Evolutionary conservation across 2,113 vertebrate species (phyloP).

Genomic region (Forbesichthys papilliferus): DNA sequence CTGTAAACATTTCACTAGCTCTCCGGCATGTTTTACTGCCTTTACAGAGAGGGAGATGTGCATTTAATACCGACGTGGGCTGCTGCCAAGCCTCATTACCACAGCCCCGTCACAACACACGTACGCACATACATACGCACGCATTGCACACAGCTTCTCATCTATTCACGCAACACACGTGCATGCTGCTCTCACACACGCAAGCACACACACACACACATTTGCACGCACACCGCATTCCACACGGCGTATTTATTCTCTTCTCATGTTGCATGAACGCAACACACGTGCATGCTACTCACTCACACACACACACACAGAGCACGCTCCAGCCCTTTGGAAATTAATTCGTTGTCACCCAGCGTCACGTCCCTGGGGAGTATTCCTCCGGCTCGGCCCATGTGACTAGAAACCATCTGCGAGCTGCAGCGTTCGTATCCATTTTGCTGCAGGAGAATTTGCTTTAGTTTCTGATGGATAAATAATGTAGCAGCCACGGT

Average conservation of each 20-base stretch:
- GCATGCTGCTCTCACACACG: not conserved
- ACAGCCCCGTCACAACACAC: constrained; percentile 31
- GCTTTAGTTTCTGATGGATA: constrained; percentile 41
- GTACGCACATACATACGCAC: constrained; percentile 28
- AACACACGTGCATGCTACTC: not conserved
- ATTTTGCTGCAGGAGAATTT: constrained; percentile 51
- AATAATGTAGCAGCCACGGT: constrained; percentile 50
- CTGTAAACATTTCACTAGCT: constrained; percentile 68
- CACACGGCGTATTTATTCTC: not conserved
- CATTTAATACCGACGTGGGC: constrained; percentile 64
- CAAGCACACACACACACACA: not conserved
- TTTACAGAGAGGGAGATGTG: constrained; percentile 51
- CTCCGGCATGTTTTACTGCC: constrained; percentile 58
- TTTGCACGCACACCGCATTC: not conserved
- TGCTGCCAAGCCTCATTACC: constrained; percentile 61
- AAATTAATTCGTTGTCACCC: constrained; percentile 54
- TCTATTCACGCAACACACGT: not conserved
- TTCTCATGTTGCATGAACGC: not conserved
- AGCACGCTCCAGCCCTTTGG: constrained; percentile 18
- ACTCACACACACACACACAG: not conserved
- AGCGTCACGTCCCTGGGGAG: constrained; percentile 41
- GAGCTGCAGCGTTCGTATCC: constrained; percentile 10
- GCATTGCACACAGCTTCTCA: constrained; percentile 3
- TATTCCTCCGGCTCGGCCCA: constrained; percentile 20
- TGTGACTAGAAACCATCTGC: constrained; percentile 46